Conservation (phyloP, 2,888 invertebrate species). For the Pristionchus maxplancki region DNA sequence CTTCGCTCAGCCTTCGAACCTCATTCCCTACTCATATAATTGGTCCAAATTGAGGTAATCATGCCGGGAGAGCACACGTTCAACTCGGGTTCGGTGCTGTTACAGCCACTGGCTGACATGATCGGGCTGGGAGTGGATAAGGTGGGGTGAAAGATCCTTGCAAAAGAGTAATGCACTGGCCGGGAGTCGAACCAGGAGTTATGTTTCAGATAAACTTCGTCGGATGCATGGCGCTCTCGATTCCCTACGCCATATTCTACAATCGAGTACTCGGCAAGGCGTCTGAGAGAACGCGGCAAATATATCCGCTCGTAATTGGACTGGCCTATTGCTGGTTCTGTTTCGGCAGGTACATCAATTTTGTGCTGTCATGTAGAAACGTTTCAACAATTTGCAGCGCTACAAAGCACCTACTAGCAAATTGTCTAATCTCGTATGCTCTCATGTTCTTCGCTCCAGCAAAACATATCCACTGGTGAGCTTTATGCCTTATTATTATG, state of each 20-base stretch:
- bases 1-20: too few species aligned
- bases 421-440: constrained; percentile 67
- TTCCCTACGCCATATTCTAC: constrained; percentile 59
- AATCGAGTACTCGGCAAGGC: background rate
- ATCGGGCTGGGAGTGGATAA: constrained; percentile 71
- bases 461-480: constrained; percentile 71
- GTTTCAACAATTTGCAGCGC: constrained; percentile 58
- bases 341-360: constrained; percentile 66
- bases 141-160: constrained; percentile 56
- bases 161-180: background rate
- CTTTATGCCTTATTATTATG: too few species aligned
- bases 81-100: constrained; percentile 71
- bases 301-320: constrained; percentile 69
- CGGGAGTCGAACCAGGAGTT: background rate
- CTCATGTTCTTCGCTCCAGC: constrained; percentile 69
- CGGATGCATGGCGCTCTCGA: constrained; percentile 64
- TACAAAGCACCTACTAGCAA: constrained; percentile 71
- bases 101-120: constrained; percentile 68
- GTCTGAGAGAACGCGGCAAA: constrained; percentile 49
- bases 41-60: background rate
- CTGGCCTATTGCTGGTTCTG: constrained; percentile 72
- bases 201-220: constrained; percentile 71
- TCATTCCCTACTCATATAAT: background rate
- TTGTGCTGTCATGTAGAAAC: background rate
- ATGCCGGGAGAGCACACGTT: constrained; percentile 76